Conservation (phyloP, 2,888 invertebrate genomes). For the Oxytorus armatus region DNA sequence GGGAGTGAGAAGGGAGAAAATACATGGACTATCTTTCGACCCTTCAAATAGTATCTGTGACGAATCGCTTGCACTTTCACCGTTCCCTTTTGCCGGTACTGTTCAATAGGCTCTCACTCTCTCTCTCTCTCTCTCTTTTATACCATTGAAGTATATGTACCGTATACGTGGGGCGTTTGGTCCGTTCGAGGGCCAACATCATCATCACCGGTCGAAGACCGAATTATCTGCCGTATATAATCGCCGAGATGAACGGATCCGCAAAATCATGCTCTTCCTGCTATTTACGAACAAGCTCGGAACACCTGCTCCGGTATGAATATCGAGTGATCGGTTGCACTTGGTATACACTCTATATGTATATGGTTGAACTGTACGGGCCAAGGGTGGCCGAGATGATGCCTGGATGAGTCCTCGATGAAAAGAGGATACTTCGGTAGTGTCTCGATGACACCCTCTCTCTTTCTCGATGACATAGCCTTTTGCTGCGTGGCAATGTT, state of each 20-base stretch:
- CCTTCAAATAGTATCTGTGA: slow-evolving; percentile 83
- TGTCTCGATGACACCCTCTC: slow-evolving; percentile 56
- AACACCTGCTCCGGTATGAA: slow-evolving; percentile 61
- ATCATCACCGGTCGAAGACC: slow-evolving; percentile 42
- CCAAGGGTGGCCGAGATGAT: slow-evolving; percentile 40
- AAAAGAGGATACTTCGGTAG: slow-evolving; percentile 49
- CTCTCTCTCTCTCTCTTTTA: slow-evolving; percentile 10
- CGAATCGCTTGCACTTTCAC: slow-evolving; percentile 82
- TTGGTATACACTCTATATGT: neutral
- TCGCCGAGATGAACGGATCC: slow-evolving; percentile 49
- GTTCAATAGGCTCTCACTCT: slow-evolving; percentile 58
- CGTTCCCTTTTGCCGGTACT: slow-evolving; percentile 72
- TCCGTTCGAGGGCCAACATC: slow-evolving; percentile 53
- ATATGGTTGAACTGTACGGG: slow-evolving; percentile 48
- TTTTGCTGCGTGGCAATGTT: slow-evolving; percentile 48
- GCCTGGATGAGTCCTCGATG: slow-evolving; percentile 36
- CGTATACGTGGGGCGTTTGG: slow-evolving; percentile 45
- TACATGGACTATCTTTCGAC: slow-evolving; percentile 46
- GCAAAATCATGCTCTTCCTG: slow-evolving; percentile 59
- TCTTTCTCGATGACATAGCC: too few relatives aligned
- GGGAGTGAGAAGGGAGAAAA: slow-evolving; percentile 39
- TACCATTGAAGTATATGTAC: slow-evolving; percentile 48
- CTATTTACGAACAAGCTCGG: slow-evolving; percentile 16
- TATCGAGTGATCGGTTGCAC: slow-evolving; percentile 39
- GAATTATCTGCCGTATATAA: slow-evolving; percentile 59